Evolutionary conservation across 1,140 invertebrate genomes (phyloP).

Genomic region (Diachasma alloeum): DNA sequence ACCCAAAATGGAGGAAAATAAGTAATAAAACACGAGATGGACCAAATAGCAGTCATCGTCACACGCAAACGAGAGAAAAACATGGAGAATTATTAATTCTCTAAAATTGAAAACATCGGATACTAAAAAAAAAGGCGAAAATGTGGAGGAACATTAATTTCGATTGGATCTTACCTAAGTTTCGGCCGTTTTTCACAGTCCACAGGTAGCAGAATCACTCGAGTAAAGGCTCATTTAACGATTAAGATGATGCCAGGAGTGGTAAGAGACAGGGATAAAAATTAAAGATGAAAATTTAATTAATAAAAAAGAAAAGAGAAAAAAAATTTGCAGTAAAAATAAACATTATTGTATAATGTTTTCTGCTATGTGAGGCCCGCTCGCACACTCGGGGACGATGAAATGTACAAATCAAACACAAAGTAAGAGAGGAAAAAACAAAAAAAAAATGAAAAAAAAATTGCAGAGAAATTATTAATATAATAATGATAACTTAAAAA

Average conservation of each 20-base stretch:
- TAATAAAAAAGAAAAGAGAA: background rate
- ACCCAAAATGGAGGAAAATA: background rate
- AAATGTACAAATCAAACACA: constrained; percentile 62
- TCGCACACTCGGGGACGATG: constrained; percentile 54
- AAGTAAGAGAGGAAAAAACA: constrained; percentile 42
- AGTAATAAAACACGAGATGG: constrained; percentile 27
- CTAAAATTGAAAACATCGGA: constrained; percentile 7
- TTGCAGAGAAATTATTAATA: constrained; percentile 63
- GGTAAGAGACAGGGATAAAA: constrained; percentile 22
- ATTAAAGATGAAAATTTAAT: constrained; percentile 6
- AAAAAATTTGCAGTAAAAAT: background rate
- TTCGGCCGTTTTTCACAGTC: constrained; percentile 12
- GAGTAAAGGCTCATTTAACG: background rate
- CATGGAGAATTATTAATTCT: background rate
- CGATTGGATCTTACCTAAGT: background rate
- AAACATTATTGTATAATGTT: constrained; percentile 14
- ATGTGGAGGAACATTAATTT: constrained; percentile 23
- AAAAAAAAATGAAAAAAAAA: constrained; percentile 46
- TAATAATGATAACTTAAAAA: constrained; percentile 56
- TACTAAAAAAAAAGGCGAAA: constrained; percentile 2
- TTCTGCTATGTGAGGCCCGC: constrained; percentile 26
- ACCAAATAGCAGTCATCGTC: constrained; percentile 35
- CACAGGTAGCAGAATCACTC: constrained; percentile 12
- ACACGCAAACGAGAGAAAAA: constrained; percentile 19
- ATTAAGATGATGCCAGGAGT: constrained; percentile 24